phyloP scores from a whole-genome alignment of 2,888 invertebrate species.

The Callyntrura guangdongensis region DNA sequence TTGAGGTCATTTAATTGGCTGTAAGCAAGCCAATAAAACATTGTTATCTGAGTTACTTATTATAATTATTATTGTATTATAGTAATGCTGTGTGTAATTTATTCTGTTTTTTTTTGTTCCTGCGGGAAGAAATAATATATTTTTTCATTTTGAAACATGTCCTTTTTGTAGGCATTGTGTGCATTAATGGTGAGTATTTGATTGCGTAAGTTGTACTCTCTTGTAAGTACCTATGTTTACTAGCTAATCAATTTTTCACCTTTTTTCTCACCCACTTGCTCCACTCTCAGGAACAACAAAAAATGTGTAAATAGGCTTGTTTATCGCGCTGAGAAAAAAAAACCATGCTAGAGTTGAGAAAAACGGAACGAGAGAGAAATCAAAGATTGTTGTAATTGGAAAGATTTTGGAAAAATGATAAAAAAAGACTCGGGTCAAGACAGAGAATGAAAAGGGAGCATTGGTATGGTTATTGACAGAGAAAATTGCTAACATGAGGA shows the following conservation, averaged over 20 bases:
- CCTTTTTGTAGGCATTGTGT: neutral
- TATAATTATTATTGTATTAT: too few species aligned
- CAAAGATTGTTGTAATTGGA: neutral
- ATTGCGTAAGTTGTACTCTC: neutral
- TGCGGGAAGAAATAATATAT: too few species aligned
- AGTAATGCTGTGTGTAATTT: too few species aligned
- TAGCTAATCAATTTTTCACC: conserved; percentile 30
- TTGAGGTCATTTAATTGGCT: conserved; percentile 19
- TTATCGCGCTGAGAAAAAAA: conserved; percentile 1
- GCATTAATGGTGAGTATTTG: too few species aligned
- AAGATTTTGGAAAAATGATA: neutral
- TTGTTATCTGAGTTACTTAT: neutral
- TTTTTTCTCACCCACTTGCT: neutral
- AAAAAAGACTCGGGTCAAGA: neutral
- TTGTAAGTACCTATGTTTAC: neutral
- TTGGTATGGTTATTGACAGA: too few species aligned
- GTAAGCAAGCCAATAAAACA: conserved; percentile 34
- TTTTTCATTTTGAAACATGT: neutral
- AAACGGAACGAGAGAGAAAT: neutral
- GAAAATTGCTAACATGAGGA: neutral
- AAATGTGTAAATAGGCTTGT: conserved; percentile 7
- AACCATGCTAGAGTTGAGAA: too few species aligned
- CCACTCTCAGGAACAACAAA: neutral
- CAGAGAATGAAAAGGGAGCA: neutral
- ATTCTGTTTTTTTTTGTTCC: too few species aligned